Percentiles rank a stretch among this genome's conserved stretches.
phyloP scores from a whole-genome alignment of 2,888 invertebrate species.

The Artemia sp. region DNA sequence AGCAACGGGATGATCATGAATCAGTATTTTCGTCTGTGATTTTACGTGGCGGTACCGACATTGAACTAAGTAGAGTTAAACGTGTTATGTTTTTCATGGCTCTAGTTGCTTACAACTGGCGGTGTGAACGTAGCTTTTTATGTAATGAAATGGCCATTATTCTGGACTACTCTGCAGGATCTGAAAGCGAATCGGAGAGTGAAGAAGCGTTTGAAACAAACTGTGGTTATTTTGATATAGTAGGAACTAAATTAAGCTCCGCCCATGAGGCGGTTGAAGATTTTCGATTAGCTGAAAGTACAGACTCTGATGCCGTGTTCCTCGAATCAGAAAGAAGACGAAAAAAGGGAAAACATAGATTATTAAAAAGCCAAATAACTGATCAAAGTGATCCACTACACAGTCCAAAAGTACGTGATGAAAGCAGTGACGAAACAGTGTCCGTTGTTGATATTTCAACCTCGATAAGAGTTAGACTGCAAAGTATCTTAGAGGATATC shows the following conservation, averaged over 20 bases:
- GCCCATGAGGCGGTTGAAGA: constrained; percentile 13
- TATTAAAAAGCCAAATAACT: not conserved
- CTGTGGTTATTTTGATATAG: constrained; percentile 10
- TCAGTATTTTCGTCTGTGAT: constrained; percentile 72
- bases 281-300: not conserved
- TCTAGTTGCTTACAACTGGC: constrained; percentile 73
- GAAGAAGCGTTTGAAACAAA: constrained; percentile 4
- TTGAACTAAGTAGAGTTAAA: constrained; percentile 65
- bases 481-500: constrained; percentile 53
- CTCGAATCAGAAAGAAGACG: constrained; percentile 3
- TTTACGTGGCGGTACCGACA: constrained; percentile 51
- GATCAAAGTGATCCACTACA: constrained; percentile 6
- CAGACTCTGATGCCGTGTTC: not conserved
- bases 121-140: constrained; percentile 73
- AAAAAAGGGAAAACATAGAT: not conserved
- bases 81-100: constrained; percentile 62
- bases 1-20: constrained; percentile 50
- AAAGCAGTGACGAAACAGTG: constrained; percentile 21
- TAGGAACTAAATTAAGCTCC: constrained; percentile 2
- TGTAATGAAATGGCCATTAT: constrained; percentile 58
- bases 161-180: not conserved
- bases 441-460: constrained; percentile 16
- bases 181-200: not conserved
- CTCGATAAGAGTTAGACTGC: constrained; percentile 34
- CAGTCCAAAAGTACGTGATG: constrained; percentile 23